A percentile compares a stretch with the other conserved stretches of the same genome.
These are phyloP conservation scores for Lymantria dispar DNA, from an alignment of 2,888 invertebrate genomes.

Conservation along the genomic window DNA sequence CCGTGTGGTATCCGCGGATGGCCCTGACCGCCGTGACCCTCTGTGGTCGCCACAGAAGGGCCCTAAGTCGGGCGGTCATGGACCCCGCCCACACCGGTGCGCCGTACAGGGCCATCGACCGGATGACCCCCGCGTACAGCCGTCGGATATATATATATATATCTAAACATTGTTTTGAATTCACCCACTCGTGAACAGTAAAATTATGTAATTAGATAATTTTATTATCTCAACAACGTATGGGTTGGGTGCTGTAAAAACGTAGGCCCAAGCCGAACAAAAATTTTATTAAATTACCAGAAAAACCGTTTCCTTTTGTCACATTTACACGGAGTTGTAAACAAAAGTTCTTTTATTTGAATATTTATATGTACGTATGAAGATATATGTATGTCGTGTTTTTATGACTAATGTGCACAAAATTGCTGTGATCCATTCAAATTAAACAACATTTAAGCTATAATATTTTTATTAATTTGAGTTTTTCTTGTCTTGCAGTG, in stretches of 20 bases:
- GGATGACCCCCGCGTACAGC: too few relatives aligned
- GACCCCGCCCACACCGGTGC: too few relatives aligned
- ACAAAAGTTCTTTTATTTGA: conserved; percentile 1
- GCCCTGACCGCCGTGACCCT: too few relatives aligned
- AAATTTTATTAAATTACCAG: conserved; percentile 26
- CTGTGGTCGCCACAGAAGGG: too few relatives aligned
- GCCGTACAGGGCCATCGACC: too few relatives aligned
- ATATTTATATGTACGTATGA: conserved; percentile 25
- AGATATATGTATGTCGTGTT: conserved; percentile 1
- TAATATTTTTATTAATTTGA: too few relatives aligned
- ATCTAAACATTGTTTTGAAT: conserved; percentile 22
- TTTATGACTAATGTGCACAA: not conserved
- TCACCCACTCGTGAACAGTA: conserved; percentile 28
- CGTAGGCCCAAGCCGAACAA: conserved; percentile 12
- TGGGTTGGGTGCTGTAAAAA: conserved; percentile 25
- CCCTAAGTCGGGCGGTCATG: too few relatives aligned
- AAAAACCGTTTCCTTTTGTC: conserved; percentile 14
- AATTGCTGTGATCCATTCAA: not conserved
- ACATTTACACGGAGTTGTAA: conserved; percentile 1
- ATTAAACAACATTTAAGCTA: conserved; percentile 4
- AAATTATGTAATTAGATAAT: conserved; percentile 31
- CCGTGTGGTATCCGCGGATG: too few relatives aligned
- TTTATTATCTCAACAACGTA: conserved; percentile 24
- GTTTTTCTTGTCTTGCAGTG: too few relatives aligned
- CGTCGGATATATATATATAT: too few relatives aligned